Conservation (phyloP, 2,113 vertebrate genomes). For the Nannospalax galili region DNA sequence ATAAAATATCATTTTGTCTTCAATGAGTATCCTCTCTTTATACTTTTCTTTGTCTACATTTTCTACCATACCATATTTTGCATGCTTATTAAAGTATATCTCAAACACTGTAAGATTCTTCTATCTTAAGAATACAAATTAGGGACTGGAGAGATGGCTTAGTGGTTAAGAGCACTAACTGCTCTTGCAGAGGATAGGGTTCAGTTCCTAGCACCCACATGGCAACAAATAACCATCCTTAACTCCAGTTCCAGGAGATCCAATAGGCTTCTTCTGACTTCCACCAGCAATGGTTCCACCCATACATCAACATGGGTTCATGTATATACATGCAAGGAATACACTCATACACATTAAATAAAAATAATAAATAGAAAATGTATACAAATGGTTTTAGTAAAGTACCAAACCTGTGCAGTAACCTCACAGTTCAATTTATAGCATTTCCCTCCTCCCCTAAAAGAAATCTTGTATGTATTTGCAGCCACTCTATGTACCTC, state of each 20-base stretch:
- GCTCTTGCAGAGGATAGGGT: too few relatives aligned
- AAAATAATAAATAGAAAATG: too few relatives aligned
- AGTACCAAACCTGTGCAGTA: background rate
- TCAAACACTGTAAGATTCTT: background rate
- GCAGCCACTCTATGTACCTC: background rate
- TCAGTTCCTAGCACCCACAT: too few relatives aligned
- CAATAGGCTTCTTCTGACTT: too few relatives aligned
- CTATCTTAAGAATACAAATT: background rate
- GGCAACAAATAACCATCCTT: too few relatives aligned
- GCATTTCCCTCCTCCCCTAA: background rate
- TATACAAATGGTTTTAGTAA: background rate
- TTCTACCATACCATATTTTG: background rate
- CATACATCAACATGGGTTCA: too few relatives aligned
- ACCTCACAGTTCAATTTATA: background rate
- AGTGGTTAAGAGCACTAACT: too few relatives aligned
- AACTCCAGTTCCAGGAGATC: too few relatives aligned
- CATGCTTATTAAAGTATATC: conserved; percentile 17
- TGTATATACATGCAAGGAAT: too few relatives aligned
- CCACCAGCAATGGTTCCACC: too few relatives aligned
- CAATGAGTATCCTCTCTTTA: background rate
- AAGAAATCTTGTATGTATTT: background rate
- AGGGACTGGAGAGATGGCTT: too few relatives aligned
- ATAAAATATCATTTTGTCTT: background rate
- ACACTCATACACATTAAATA: too few relatives aligned
- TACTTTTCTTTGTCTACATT: conserved; percentile 12